A percentile compares a stretch with the other conserved stretches of the same genome.
These are phyloP conservation scores for Chelon labrosus DNA, from an alignment of 2,797 vertebrate genomes.

Conservation along the genomic window DNA sequence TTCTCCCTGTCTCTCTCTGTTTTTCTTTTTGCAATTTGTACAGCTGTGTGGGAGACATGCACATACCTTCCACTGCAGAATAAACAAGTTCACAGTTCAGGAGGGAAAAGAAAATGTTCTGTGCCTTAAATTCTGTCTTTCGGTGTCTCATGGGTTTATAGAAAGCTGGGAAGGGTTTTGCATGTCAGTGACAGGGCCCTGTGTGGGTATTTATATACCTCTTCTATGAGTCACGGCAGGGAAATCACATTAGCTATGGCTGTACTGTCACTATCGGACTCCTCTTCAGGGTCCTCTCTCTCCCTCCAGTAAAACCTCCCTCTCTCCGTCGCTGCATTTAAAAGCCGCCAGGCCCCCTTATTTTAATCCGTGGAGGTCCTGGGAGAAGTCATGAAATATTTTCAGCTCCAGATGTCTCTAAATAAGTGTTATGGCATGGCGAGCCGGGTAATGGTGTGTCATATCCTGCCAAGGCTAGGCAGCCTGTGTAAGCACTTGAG, in stretches of 20 bases:
- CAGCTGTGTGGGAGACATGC: conserved; percentile 34
- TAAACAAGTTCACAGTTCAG: conserved; percentile 54
- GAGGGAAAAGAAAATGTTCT: conserved; percentile 14
- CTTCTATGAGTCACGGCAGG: conserved; percentile 71
- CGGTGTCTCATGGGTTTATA: conserved; percentile 60
- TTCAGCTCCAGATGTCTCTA: conserved; percentile 68
- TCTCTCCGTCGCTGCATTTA: conserved; percentile 39
- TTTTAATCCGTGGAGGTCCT: conserved; percentile 62
- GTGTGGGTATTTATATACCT: conserved; percentile 76
- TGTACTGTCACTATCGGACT: conserved; percentile 65
- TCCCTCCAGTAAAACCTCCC: conserved; percentile 5
- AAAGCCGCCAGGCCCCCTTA: conserved; percentile 42
- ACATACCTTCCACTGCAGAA: conserved; percentile 18
- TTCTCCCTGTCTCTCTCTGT: no score
- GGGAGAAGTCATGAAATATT: conserved; percentile 68
- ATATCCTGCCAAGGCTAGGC: conserved; percentile 63
- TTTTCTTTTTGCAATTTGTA: conserved; percentile 16
- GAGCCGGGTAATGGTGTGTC: conserved; percentile 60
- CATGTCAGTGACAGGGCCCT: conserved; percentile 63
- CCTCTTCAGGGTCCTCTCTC: conserved; percentile 46
- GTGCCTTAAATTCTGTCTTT: conserved; percentile 40
- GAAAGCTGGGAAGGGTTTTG: conserved; percentile 51
- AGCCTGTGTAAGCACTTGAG: conserved; percentile 67
- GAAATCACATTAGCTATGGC: conserved; percentile 77
- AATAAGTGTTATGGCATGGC: conserved; percentile 61